Conservation (phyloP, 2,888 invertebrate species). For the Trachelus tabidus region DNA sequence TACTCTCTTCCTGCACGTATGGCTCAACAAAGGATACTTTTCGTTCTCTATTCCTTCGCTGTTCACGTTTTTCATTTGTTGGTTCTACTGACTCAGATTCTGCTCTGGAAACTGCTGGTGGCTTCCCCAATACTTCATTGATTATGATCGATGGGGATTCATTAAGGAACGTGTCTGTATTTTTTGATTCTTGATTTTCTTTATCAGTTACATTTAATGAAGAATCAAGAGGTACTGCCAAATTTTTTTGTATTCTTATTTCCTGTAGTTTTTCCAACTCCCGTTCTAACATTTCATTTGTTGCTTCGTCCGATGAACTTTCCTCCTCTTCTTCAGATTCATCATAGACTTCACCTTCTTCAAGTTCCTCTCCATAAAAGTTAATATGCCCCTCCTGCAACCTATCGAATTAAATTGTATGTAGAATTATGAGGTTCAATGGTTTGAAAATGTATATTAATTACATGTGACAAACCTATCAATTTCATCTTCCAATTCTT, state of each 20-base stretch:
- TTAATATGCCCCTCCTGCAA: constrained; percentile 43
- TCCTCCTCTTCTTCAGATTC: constrained; percentile 40
- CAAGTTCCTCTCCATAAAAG: constrained; percentile 39
- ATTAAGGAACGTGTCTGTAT: not conserved
- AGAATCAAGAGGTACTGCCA: not conserved
- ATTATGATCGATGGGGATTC: not conserved
- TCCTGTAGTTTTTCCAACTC: constrained; percentile 23
- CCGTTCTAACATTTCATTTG: constrained; percentile 27
- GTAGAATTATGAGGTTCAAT: not conserved
- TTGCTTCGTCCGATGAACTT: constrained; percentile 30
- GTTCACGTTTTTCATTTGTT: constrained; percentile 7
- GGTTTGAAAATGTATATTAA: not conserved
- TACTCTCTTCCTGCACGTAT: not conserved
- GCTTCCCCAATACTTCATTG: not conserved
- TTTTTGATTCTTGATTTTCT: constrained; percentile 10
- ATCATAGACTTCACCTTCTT: constrained; percentile 39
- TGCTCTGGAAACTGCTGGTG: not conserved
- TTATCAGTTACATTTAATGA: constrained; percentile 21
- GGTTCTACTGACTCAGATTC: not conserved
- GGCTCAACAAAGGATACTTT: constrained; percentile 41
- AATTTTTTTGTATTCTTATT: not conserved
- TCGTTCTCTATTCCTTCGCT: constrained; percentile 4
- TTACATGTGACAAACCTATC: constrained; percentile 41
- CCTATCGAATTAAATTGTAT: constrained; percentile 30
- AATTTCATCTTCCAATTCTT: constrained; percentile 69